A percentile compares a stretch with the other conserved stretches of the same genome.
Evolutionary conservation across 2,888 invertebrate species (phyloP).

Genomic region (Eupithecia abbreviata): DNA sequence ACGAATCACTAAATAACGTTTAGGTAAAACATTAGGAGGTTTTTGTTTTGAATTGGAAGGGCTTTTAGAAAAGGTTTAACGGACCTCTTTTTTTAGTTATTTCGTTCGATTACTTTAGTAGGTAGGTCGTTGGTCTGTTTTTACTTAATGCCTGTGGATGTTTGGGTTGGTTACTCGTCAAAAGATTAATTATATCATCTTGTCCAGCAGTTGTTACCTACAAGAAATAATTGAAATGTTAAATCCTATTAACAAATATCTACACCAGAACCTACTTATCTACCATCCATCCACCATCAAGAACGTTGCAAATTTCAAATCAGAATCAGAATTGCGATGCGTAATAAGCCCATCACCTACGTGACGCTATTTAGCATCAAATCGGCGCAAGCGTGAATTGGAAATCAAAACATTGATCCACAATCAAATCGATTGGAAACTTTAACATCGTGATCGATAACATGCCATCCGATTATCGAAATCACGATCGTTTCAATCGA

Average conservation of each 20-base stretch:
- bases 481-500: conserved; percentile 76
- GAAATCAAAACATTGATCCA: conserved; percentile 82
- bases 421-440: conserved; percentile 81
- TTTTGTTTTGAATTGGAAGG: conserved; percentile 10
- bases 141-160: not conserved
- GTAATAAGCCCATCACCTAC: conserved; percentile 69
- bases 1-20: conserved; percentile 47
- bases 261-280: conserved; percentile 4
- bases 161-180: not conserved
- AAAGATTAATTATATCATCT: not conserved
- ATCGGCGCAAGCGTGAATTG: conserved; percentile 82
- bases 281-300: conserved; percentile 38
- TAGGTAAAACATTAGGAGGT: conserved; percentile 33
- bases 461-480: conserved; percentile 79
- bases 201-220: not conserved
- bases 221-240: not conserved
- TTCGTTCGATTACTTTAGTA: not conserved
- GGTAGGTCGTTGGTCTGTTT: not conserved
- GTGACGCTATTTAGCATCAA: conserved; percentile 82
- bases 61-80: not conserved
- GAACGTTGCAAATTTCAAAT: conserved; percentile 61
- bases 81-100: not conserved
- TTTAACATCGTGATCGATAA: conserved; percentile 81
- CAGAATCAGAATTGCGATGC: conserved; percentile 73
- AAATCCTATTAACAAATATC: not conserved